phyloP scores from a whole-genome alignment of 2,797 vertebrate genomes.

The Euthynnus affinis region DNA sequence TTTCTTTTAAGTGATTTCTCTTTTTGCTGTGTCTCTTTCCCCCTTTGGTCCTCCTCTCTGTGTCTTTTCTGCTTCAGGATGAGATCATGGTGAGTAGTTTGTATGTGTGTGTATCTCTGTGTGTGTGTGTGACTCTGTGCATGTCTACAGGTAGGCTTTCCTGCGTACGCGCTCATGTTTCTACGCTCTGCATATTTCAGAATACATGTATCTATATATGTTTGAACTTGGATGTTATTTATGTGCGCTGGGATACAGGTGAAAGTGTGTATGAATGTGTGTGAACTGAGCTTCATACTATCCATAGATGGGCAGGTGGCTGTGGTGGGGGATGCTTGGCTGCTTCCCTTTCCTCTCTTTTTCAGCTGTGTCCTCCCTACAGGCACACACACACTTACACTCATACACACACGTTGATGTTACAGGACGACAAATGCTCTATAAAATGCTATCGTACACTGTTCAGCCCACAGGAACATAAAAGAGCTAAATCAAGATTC shows the following conservation, averaged over 20 bases:
- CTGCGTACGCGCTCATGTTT: slow-evolving; percentile 44
- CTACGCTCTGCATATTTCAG: slow-evolving; percentile 24
- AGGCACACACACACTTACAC: slow-evolving; percentile 28
- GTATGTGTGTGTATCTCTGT: slow-evolving; percentile 30
- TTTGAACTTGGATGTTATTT: slow-evolving; percentile 33
- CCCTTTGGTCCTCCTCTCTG: slow-evolving; percentile 76
- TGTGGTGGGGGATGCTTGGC: slow-evolving; percentile 69
- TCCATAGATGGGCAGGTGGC: slow-evolving; percentile 57
- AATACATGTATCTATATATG: slow-evolving; percentile 31
- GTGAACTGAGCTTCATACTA: slow-evolving; percentile 34
- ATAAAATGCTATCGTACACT: slow-evolving; percentile 2
- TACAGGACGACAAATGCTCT: slow-evolving; percentile 19
- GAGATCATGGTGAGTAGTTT: slow-evolving; percentile 98
- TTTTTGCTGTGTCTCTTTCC: slow-evolving; percentile 41
- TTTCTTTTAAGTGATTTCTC: slow-evolving; percentile 60
- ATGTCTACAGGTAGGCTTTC: slow-evolving; percentile 58
- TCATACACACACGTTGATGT: slow-evolving; percentile 1
- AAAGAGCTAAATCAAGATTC: not conserved
- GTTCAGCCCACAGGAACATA: not conserved
- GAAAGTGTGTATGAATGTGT: slow-evolving; percentile 13
- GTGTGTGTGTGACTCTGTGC: slow-evolving; percentile 23
- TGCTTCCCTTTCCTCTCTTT: slow-evolving; percentile 67
- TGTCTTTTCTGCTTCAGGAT: slow-evolving; percentile 92
- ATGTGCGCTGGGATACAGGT: slow-evolving; percentile 11
- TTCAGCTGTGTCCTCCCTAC: slow-evolving; percentile 47